Evolutionary conservation across 2,888 invertebrate species (phyloP), one percentile per base, ranked within the genome.

Genomic region (Entomobrya proxima): DNA sequence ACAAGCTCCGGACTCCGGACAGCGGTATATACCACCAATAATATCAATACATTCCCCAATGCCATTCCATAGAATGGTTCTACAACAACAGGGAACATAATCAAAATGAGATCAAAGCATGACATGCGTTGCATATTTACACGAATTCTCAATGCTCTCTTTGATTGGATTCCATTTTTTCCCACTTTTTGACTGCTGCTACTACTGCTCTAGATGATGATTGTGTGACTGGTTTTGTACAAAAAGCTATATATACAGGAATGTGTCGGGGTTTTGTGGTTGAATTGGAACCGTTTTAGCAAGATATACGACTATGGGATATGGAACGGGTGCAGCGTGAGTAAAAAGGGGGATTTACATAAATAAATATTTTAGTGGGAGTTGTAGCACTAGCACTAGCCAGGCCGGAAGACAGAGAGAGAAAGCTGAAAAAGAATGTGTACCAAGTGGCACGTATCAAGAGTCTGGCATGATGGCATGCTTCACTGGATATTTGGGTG

Each of bases 61-160:
- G 47, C 11, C 47, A 47, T 47, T 47, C 47, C 50, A 58, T 27
- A 6, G 58, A 58, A 30, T 13, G 52, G 18, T n/a, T 52, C 52
- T 24, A 21, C 18, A 52, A 72, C 44, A 50, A 44, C 21, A 30
- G 30, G 30, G 18, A 27, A 50, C 27, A 74, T 50, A 74, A 74
- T 74, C 74, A 74, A 74, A 74, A 74, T 74, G 52, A 74, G 74
- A 74, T 74, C 74, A 74, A 52, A 52, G 52, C 74, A 74, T 72
- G 72, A 72, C 72, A 72, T 74, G 74, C 74, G 52, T 52, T 35
- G 74, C 52, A 52, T 74, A 74, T 74, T 74, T 74, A 52, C 74
- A 52, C 50, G 35, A 74, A 52, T 50, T 24, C 74, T 74, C n/a
- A n/a, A n/a, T n/a, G 74, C 74, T 52, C 32, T 74, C 35, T 74